Conservation (phyloP, 1,140 invertebrate species). For the Zophobas atratus region DNA sequence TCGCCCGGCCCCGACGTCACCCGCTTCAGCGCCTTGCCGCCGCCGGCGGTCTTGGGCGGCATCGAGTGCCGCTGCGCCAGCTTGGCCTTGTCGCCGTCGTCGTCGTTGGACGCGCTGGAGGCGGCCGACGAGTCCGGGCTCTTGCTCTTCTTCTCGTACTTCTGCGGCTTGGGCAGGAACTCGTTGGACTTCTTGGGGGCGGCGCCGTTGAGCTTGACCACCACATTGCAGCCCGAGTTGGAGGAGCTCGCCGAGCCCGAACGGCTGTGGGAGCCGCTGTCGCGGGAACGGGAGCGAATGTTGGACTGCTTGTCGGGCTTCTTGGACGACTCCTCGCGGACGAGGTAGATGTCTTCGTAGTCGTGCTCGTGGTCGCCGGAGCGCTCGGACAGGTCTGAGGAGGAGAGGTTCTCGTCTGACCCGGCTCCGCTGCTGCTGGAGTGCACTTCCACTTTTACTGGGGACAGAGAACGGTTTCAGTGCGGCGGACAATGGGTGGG, state of each 20-base stretch:
- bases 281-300: slow-evolving; percentile 71
- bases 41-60: slow-evolving; percentile 56
- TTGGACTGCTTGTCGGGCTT: slow-evolving; percentile 57
- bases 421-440: slow-evolving; percentile 74
- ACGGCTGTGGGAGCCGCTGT: slow-evolving; percentile 80
- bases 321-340: slow-evolving; percentile 72
- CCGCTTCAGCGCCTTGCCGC: slow-evolving; percentile 62
- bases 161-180: slow-evolving; percentile 63
- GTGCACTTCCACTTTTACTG: slow-evolving; percentile 79
- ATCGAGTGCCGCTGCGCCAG: slow-evolving; percentile 63
- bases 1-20: slow-evolving; percentile 59
- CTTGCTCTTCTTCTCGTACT: slow-evolving; percentile 60
- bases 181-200: slow-evolving; percentile 60
- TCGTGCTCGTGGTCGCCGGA: slow-evolving; percentile 76
- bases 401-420: slow-evolving; percentile 74
- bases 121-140: slow-evolving; percentile 61
- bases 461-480: neutral
- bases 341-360: slow-evolving; percentile 82
- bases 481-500: slow-evolving; percentile 26
- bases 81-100: slow-evolving; percentile 66
- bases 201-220: slow-evolving; percentile 58
- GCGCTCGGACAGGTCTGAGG: slow-evolving; percentile 70
- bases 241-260: slow-evolving; percentile 74
- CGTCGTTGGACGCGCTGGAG: slow-evolving; percentile 60
- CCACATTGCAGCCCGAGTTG: slow-evolving; percentile 65